A percentile compares a stretch with the other conserved stretches of the same genome.
Evolutionary conservation across 2,797 vertebrate species (phyloP).

Genomic region (Acipenser transmontanus): DNA sequence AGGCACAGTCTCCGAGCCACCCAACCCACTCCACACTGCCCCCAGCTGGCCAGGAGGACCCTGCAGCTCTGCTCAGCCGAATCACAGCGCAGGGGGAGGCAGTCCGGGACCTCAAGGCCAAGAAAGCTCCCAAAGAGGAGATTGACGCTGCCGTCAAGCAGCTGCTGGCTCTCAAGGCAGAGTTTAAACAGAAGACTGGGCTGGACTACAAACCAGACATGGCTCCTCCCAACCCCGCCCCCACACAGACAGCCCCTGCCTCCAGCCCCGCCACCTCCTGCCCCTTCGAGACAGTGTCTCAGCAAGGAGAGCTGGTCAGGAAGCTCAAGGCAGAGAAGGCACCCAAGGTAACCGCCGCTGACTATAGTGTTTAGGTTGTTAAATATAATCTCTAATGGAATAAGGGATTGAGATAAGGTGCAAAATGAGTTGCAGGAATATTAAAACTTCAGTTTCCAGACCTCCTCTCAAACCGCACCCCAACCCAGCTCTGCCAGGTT

Average conservation of each 20-base stretch:
- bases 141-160: slow-evolving; percentile 78
- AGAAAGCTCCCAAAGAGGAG: slow-evolving; percentile 80
- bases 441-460: too few relatives aligned
- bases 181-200: slow-evolving; percentile 64
- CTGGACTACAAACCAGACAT: slow-evolving; percentile 76
- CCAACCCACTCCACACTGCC: slow-evolving; percentile 13
- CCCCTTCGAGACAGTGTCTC: slow-evolving; percentile 53
- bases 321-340: slow-evolving; percentile 68
- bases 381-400: too few relatives aligned
- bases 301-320: slow-evolving; percentile 66
- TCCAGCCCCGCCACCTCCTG: slow-evolving; percentile 24
- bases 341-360: slow-evolving; percentile 57
- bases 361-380: too few relatives aligned
- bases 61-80: slow-evolving; percentile 55
- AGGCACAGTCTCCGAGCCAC: slow-evolving; percentile 7
- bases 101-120: slow-evolving; percentile 78
- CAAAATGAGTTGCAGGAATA: too few relatives aligned
- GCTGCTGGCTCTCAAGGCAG: slow-evolving; percentile 64
- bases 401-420: too few relatives aligned
- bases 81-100: slow-evolving; percentile 75
- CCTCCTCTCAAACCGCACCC: too few relatives aligned
- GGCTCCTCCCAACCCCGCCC: slow-evolving; percentile 41
- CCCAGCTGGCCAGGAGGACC: slow-evolving; percentile 30
- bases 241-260: slow-evolving; percentile 21
- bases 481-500: too few relatives aligned